Evolutionary conservation across 2,797 vertebrate genomes (phyloP).

Genomic region (Myripristis jacobus): DNA sequence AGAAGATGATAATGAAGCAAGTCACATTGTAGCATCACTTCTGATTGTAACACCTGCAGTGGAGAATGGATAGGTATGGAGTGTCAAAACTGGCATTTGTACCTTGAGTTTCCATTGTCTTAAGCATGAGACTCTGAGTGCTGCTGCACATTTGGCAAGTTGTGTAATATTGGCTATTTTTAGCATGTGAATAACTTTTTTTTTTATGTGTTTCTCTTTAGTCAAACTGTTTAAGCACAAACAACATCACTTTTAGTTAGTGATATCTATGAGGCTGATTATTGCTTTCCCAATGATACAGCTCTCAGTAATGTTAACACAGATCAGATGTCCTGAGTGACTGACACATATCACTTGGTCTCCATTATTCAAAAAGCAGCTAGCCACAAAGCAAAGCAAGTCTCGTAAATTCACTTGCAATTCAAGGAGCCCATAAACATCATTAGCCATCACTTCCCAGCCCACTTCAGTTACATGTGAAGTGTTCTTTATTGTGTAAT

Average conservation of each 20-base stretch:
- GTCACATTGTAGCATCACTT: neutral
- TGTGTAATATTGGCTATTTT: neutral
- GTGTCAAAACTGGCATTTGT: slow-evolving; percentile 3
- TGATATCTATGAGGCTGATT: neutral
- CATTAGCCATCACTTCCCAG: slow-evolving; percentile 80
- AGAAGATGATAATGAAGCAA: slow-evolving; percentile 45
- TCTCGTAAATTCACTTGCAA: slow-evolving; percentile 73
- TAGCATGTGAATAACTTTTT: slow-evolving; percentile 31
- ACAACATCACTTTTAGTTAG: too few species aligned
- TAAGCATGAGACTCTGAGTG: too few species aligned
- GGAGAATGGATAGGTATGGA: slow-evolving; percentile 1
- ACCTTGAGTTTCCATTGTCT: too few species aligned
- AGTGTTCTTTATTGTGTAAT: slow-evolving; percentile 84
- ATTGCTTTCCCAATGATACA: neutral
- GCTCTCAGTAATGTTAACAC: neutral
- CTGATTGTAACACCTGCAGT: neutral
- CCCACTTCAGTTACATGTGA: slow-evolving; percentile 78
- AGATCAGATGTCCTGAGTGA: slow-evolving; percentile 42
- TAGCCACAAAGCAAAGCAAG: slow-evolving; percentile 65
- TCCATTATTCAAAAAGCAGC: slow-evolving; percentile 58
- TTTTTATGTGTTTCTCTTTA: neutral
- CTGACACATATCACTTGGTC: neutral
- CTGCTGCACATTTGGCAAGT: slow-evolving; percentile 38
- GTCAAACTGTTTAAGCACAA: neutral
- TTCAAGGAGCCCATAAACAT: slow-evolving; percentile 78